These are phyloP conservation scores for Rotaria socialis DNA, from an alignment of 2,888 invertebrate species.

Conservation along the genomic window DNA sequence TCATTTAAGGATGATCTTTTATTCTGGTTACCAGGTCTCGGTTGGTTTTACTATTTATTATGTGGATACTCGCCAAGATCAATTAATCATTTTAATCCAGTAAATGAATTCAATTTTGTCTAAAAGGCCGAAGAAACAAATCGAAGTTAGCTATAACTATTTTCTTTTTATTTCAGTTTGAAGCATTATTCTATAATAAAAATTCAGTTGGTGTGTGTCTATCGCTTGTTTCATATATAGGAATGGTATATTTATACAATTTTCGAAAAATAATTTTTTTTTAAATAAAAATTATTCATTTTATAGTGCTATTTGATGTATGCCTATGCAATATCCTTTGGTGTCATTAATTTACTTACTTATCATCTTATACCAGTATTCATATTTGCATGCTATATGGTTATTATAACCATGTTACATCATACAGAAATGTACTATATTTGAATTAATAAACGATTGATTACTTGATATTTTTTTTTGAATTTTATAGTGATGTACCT, in stretches of 20 bases:
- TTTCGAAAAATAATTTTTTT: not conserved
- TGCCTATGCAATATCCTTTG: conserved; percentile 44
- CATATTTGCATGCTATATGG: conserved; percentile 54
- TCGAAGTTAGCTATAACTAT: not conserved
- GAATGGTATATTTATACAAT: not conserved
- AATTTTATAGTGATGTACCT: conserved; percentile 49
- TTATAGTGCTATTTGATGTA: conserved; percentile 48
- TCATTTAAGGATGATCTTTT: conserved; percentile 45
- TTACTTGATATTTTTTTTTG: no score
- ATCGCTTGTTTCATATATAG: conserved; percentile 49
- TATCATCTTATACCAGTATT: conserved; percentile 52
- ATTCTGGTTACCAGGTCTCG: conserved; percentile 51
- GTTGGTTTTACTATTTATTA: conserved; percentile 54
- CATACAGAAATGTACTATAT: conserved; percentile 52
- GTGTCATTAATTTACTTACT: conserved; percentile 50
- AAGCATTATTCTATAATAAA: conserved; percentile 50
- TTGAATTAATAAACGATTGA: not conserved
- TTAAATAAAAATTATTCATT: conserved; percentile 46
- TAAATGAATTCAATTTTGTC: not conserved
- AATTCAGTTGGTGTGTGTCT: conserved; percentile 46
- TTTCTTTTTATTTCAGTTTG: conserved; percentile 34
- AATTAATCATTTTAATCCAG: conserved; percentile 51
- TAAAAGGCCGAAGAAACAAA: not conserved
- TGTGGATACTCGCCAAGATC: conserved; percentile 53
- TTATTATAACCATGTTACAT: conserved; percentile 56